Conservation (phyloP, 2,888 invertebrate genomes). For the Clivina fossor region DNA sequence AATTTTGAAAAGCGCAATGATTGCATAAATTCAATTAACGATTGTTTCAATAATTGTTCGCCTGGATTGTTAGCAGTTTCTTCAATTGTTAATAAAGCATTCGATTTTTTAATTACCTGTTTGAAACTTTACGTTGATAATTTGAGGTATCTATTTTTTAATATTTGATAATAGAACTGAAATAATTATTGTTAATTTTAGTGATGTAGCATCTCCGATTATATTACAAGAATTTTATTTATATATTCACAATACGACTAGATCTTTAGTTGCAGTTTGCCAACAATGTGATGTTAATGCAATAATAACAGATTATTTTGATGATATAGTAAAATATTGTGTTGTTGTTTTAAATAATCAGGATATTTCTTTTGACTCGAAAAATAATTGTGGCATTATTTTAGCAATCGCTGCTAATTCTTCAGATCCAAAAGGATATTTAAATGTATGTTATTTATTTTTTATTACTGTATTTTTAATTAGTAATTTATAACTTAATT, state of each 20-base stretch:
- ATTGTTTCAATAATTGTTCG: constrained; percentile 40
- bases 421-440: constrained; percentile 42
- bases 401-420: constrained; percentile 56
- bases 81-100: constrained; percentile 26
- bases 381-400: constrained; percentile 63
- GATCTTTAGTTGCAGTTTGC: constrained; percentile 50
- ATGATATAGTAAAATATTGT: constrained; percentile 37
- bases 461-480: constrained; percentile 1
- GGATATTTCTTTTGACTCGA: constrained; percentile 66
- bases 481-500: constrained; percentile 9
- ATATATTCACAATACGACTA: constrained; percentile 52
- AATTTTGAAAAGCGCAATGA: constrained; percentile 3
- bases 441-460: background rate
- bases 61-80: constrained; percentile 38
- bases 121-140: constrained; percentile 11
- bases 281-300: constrained; percentile 47
- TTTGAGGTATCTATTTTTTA: constrained; percentile 10
- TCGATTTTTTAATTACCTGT: constrained; percentile 15
- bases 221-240: constrained; percentile 48
- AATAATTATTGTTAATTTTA: constrained; percentile 31
- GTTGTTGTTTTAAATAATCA: constrained; percentile 48
- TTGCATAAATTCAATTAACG: constrained; percentile 14
- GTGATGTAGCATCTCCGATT: constrained; percentile 48
- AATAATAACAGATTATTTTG: constrained; percentile 33
- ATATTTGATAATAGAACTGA: background rate